phyloP scores from a whole-genome alignment of 2,888 invertebrate species.

The Diadegma fenestrale region DNA sequence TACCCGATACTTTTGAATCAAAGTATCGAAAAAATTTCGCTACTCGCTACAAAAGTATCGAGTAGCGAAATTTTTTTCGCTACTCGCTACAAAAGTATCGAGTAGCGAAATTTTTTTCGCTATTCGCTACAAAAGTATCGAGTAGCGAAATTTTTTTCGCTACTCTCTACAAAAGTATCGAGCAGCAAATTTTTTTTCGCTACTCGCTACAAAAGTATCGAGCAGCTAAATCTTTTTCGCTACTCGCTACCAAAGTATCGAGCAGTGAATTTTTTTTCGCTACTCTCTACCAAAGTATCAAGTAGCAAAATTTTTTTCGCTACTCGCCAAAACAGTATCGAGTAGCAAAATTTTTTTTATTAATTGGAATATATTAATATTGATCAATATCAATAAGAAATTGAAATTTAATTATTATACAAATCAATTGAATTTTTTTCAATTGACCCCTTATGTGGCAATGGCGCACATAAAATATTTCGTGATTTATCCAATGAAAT shows the following conservation, averaged over 20 bases:
- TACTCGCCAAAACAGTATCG: no score
- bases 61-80: background rate
- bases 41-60: background rate
- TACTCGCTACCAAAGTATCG: background rate
- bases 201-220: background rate
- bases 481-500: no score
- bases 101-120: background rate
- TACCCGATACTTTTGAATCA: background rate
- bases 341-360: no score
- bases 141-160: background rate
- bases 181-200: no score
- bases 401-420: no score
- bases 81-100: background rate
- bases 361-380: no score
- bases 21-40: background rate
- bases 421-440: no score
- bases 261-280: background rate
- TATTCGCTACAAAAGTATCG: background rate
- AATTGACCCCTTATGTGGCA: no score
- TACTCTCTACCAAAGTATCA: background rate
- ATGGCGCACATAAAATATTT: no score
- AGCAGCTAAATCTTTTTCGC: background rate
- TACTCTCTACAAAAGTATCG: background rate
- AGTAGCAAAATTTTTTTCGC: no score
- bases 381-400: no score